Evolutionary conservation across 2,888 invertebrate genomes (phyloP).

Genomic region (Nomada flava): DNA sequence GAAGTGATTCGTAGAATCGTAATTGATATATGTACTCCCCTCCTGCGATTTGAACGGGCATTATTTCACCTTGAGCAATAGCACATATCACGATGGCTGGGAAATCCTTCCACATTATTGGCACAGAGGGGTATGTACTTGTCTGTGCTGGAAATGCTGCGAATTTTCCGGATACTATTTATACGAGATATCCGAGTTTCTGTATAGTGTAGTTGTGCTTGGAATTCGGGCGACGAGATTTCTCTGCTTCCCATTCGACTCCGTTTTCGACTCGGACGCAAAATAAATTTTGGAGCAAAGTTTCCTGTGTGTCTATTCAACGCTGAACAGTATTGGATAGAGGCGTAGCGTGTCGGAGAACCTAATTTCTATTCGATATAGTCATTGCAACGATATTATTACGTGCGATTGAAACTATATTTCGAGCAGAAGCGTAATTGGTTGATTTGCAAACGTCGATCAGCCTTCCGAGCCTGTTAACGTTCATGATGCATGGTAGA

Average conservation of each 20-base stretch:
- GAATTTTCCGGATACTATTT: neutral
- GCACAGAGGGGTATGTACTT: too few relatives aligned
- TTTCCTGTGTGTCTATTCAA: too few relatives aligned
- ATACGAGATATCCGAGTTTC: too few relatives aligned
- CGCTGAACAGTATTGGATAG: too few relatives aligned
- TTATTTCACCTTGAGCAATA: neutral
- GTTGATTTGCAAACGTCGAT: constrained; percentile 3
- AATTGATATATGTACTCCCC: constrained; percentile 1
- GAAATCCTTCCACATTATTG: neutral
- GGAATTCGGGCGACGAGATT: neutral
- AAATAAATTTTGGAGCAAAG: too few relatives aligned
- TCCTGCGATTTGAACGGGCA: neutral
- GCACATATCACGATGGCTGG: neutral
- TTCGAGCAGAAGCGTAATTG: neutral
- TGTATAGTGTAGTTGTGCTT: neutral
- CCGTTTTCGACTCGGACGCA: too few relatives aligned
- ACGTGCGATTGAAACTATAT: too few relatives aligned
- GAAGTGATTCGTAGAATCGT: constrained; percentile 27
- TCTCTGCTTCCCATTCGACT: neutral
- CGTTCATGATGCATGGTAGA: neutral
- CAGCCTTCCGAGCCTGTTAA: constrained; percentile 13
- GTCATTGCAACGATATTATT: too few relatives aligned
- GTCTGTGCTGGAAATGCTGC: neutral
- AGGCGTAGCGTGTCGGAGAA: too few relatives aligned
- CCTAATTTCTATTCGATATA: too few relatives aligned